phyloP scores from a whole-genome alignment of 2,888 invertebrate species.

The Andrena fulva region DNA sequence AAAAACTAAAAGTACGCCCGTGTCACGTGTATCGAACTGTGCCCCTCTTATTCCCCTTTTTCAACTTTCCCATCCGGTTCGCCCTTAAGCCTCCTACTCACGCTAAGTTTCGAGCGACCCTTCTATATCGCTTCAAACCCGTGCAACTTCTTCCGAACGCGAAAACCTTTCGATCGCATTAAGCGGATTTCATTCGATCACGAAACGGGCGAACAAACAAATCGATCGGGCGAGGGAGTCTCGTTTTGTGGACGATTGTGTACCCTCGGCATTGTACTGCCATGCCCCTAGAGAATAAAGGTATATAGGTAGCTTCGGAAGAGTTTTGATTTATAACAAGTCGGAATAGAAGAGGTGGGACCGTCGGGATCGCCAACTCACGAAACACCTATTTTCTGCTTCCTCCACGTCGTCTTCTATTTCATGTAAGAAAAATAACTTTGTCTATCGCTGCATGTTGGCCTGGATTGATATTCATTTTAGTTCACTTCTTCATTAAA shows the following conservation, averaged over 20 bases:
- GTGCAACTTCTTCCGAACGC: conserved; percentile 31
- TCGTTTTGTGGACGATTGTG: conserved; percentile 44
- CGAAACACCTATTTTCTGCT: not conserved
- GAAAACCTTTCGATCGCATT: conserved; percentile 61
- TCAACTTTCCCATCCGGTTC: conserved; percentile 44
- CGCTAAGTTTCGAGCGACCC: conserved; percentile 31
- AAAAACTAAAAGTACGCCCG: conserved; percentile 62
- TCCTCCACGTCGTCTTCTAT: not conserved
- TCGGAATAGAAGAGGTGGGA: not conserved
- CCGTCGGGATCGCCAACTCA: conserved; percentile 8
- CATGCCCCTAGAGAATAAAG: conserved; percentile 34
- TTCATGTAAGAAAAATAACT: not conserved
- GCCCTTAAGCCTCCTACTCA: conserved; percentile 37
- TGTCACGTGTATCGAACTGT: conserved; percentile 68
- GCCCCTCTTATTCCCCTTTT: conserved; percentile 37
- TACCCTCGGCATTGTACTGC: conserved; percentile 34
- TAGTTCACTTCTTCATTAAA: too few species aligned
- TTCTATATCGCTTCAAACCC: conserved; percentile 26
- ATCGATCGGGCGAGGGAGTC: conserved; percentile 45
- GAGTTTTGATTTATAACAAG: conserved; percentile 57
- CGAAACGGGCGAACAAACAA: conserved; percentile 68
- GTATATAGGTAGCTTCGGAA: conserved; percentile 51
- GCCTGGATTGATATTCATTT: too few species aligned
- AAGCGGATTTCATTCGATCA: conserved; percentile 72
- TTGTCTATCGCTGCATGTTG: too few species aligned